phyloP scores from a whole-genome alignment of 2,888 invertebrate genomes.

The Sycophila texana region DNA sequence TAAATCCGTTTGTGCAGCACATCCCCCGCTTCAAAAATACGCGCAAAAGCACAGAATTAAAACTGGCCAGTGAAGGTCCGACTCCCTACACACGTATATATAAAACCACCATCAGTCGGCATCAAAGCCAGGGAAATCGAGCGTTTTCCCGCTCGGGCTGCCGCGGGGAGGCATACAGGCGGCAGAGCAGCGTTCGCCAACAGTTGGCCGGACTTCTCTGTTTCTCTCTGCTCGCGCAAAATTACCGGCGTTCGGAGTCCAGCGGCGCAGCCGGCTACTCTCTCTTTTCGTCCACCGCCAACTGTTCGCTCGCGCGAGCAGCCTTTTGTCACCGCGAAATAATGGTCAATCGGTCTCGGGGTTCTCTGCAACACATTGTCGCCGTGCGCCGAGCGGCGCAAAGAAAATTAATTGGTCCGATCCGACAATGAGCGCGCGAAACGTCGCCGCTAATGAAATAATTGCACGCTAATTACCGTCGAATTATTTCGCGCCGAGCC shows the following conservation, averaged over 20 bases:
- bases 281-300: conserved; percentile 35
- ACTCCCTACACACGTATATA: not conserved
- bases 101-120: not conserved
- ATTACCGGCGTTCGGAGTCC: conserved; percentile 24
- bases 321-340: conserved; percentile 53
- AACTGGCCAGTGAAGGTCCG: not conserved
- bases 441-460: conserved; percentile 43
- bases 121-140: conserved; percentile 56
- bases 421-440: conserved; percentile 35
- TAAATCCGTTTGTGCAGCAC: not conserved
- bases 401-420: conserved; percentile 37
- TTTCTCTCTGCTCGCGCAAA: conserved; percentile 13
- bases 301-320: conserved; percentile 45
- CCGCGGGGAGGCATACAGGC: conserved; percentile 64
- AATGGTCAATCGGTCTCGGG: conserved; percentile 29
- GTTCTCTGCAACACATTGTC: too few species aligned
- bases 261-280: not conserved
- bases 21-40: not conserved
- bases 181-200: conserved; percentile 57
- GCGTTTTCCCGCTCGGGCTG: conserved; percentile 64
- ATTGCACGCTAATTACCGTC: conserved; percentile 40
- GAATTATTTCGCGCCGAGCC: conserved; percentile 38
- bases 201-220: not conserved
- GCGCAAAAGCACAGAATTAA: not conserved
- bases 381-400: not conserved